Evolutionary conservation across 2,888 invertebrate species (phyloP), one percentile per base, ranked within the genome.

Genomic region (Mimachlamys varia): DNA sequence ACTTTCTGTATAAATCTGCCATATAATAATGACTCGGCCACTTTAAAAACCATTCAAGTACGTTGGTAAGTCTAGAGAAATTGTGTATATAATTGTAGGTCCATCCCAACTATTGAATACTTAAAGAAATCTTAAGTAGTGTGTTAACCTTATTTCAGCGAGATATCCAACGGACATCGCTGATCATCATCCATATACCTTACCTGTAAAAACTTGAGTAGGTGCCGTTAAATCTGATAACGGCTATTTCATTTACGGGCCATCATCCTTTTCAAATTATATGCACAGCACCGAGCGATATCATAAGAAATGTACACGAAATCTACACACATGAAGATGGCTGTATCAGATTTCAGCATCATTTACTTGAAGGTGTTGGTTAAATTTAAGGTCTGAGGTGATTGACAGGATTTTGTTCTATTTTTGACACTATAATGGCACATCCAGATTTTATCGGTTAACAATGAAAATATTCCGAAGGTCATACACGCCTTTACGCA

Each of bases 251-350:
- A 76, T 76, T 76, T 33, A 76, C 10, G 10, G 76, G 27, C 76
- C 76, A 76, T 76, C 76, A 22, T 76, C 76, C 76, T 76, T 76
- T 33, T 76, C 33, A 76, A 76, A 76, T 76, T 33, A 22, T 76
- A 76, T 27, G 27, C 76, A 27, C 27, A 12, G 27, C 12, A 76
- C 12, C 5, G 10, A 7, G 33, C 15, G 27, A 76, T 76, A 76
- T 76, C 76, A 27, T 62, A 3, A n/a, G 15, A 12, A 22, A 22
- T 15, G 58, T 19, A 58, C 19, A 58, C 58, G 22, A 58, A 58
- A 12, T 76, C 76, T 76, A 76, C 27, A 22, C 10, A 76, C 27
- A 76, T 27, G 12, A 76, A 33, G 76, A 76, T 0, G 33, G 12
- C 76, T 15, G 0, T 76, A 76, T 76, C 76, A 27, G 33, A 12